Percentiles rank a stretch among this genome's conserved stretches.
Evolutionary conservation across 2,113 vertebrate genomes (phyloP).

Genomic region (Numida meleagris): DNA sequence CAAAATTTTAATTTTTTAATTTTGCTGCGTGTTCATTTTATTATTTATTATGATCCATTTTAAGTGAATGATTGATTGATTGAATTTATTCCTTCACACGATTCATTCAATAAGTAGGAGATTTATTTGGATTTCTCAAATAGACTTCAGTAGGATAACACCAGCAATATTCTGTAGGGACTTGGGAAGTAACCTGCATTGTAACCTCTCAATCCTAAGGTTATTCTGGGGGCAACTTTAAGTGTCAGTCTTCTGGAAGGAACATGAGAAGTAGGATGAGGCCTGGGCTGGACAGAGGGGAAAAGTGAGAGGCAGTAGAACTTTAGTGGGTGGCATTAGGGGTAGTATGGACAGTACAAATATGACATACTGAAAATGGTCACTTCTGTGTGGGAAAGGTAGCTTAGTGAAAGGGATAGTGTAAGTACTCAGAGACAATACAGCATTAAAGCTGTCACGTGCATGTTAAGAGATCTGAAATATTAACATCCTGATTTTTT

Average conservation of each 20-base stretch:
- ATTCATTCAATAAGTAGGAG: not conserved
- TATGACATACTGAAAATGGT: not conserved
- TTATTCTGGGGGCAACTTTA: not conserved
- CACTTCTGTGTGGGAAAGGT: not conserved
- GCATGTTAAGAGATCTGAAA: not conserved
- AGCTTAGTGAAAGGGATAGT: not conserved
- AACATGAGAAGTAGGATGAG: not conserved
- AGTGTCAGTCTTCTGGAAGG: not conserved
- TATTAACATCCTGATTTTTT: slow-evolving; percentile 28
- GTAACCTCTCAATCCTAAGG: not conserved
- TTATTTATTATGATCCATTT: not conserved
- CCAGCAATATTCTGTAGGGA: not conserved
- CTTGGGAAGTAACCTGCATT: not conserved
- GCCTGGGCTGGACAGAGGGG: not conserved
- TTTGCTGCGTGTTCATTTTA: not conserved
- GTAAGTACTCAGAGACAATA: not conserved
- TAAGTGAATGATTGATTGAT: not conserved
- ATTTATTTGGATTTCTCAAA: not conserved
- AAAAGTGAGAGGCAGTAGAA: not conserved
- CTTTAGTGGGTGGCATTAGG: not conserved
- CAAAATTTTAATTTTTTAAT: not conserved
- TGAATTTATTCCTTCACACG: not conserved
- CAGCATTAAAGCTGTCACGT: not conserved
- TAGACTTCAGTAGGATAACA: not conserved
- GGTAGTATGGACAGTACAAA: not conserved